phyloP scores from a whole-genome alignment of 1,140 invertebrate species.

The Drosophila seguyi region DNA sequence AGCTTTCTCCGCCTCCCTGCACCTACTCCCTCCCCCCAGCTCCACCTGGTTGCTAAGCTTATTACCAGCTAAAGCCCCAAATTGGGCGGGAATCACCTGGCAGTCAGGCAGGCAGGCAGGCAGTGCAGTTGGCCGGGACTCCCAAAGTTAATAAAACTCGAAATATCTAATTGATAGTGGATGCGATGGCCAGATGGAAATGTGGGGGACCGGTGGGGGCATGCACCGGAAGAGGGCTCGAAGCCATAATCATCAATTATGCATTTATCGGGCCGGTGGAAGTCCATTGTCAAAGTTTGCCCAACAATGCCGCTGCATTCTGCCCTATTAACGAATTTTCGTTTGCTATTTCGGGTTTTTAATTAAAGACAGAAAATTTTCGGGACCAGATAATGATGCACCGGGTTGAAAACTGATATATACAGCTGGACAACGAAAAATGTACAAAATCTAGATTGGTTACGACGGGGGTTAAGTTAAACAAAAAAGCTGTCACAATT shows the following conservation, averaged over 20 bases:
- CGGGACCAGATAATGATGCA: background rate
- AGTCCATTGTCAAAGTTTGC: conserved; percentile 8
- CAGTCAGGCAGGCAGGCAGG: background rate
- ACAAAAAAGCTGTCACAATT: too few relatives aligned
- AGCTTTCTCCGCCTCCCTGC: too few relatives aligned
- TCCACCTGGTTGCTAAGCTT: conserved; percentile 16
- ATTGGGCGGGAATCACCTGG: conserved; percentile 17
- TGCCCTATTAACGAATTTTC: conserved; percentile 26
- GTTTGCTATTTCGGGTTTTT: background rate
- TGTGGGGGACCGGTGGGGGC: background rate
- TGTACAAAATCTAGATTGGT: conserved; percentile 1
- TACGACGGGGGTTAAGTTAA: too few relatives aligned
- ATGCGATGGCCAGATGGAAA: background rate
- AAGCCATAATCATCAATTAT: conserved; percentile 44
- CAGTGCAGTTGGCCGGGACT: background rate
- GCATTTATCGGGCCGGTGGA: conserved; percentile 10
- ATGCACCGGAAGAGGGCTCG: background rate
- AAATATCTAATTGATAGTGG: conserved; percentile 41
- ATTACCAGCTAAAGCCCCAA: conserved; percentile 19
- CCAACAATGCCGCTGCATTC: conserved; percentile 10
- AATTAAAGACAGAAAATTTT: conserved; percentile 5
- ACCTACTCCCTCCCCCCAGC: too few relatives aligned
- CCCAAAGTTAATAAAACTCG: conserved; percentile 32
- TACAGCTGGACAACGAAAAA: background rate
- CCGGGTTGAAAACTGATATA: background rate